A percentile compares a stretch with the other conserved stretches of the same genome.
Conservation (phyloP, 2,113 vertebrate genomes). For the Hemichromis elongatus region DNA sequence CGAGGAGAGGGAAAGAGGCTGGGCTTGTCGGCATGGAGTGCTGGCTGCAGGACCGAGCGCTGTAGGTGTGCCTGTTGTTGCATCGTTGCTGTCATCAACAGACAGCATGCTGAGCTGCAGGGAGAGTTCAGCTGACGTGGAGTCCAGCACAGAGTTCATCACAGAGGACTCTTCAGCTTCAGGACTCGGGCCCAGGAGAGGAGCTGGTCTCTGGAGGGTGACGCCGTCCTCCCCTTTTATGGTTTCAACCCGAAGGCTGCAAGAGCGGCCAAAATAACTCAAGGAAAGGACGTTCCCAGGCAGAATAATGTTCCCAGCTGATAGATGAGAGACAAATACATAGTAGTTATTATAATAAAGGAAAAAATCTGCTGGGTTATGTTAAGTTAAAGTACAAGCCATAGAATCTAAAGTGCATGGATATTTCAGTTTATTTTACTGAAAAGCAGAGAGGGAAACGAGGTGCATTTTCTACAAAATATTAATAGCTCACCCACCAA, state of each 20-base stretch:
- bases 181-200: background rate
- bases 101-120: constrained; percentile 75
- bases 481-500: background rate
- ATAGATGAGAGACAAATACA: background rate
- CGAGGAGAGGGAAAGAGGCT: background rate
- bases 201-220: constrained; percentile 45
- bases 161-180: constrained; percentile 27
- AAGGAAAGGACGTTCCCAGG: constrained; percentile 82
- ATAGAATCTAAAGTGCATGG: background rate
- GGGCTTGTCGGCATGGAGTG: constrained; percentile 65
- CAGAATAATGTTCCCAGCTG: constrained; percentile 84
- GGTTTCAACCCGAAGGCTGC: constrained; percentile 71
- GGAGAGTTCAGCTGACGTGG: constrained; percentile 73
- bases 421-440: background rate
- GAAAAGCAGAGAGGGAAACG: background rate
- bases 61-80: constrained; percentile 44
- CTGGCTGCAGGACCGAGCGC: constrained; percentile 52
- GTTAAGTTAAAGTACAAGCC: background rate
- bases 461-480: background rate
- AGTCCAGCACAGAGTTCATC: background rate
- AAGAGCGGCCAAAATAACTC: constrained; percentile 82
- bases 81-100: constrained; percentile 57
- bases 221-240: constrained; percentile 81
- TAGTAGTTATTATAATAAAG: background rate
- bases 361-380: background rate